Evolutionary conservation across 2,797 vertebrate genomes (phyloP).

Genomic region (Peromyscus nudipes): DNA sequence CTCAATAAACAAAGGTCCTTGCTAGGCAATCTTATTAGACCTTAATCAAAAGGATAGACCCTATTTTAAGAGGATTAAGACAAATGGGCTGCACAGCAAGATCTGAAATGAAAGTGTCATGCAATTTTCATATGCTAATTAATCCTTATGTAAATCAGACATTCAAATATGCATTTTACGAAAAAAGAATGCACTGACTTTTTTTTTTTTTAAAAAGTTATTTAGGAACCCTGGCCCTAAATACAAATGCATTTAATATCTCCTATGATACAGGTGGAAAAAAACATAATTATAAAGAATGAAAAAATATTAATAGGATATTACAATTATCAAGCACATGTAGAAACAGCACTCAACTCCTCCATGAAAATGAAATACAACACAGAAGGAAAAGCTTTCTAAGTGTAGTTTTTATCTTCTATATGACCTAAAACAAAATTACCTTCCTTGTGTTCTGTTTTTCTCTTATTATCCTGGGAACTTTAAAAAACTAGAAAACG

Average conservation of each 20-base stretch:
- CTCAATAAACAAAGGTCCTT: slow-evolving; percentile 47
- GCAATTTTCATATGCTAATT: slow-evolving; percentile 64
- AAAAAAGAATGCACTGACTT: background rate
- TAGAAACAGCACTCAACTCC: background rate
- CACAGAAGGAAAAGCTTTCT: background rate
- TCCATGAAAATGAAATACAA: background rate
- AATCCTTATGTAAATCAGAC: background rate
- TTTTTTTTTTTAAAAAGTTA: background rate
- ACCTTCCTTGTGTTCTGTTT: background rate
- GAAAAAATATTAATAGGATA: background rate
- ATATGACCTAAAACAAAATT: background rate
- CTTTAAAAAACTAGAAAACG: slow-evolving; percentile 45
- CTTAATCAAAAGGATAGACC: slow-evolving; percentile 53
- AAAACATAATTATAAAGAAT: background rate
- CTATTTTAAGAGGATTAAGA: slow-evolving; percentile 58
- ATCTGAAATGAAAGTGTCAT: background rate
- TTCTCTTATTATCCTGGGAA: slow-evolving; percentile 8
- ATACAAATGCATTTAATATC: slow-evolving; percentile 19
- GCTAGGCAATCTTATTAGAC: slow-evolving; percentile 51
- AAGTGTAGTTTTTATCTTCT: background rate
- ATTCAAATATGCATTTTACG: slow-evolving; percentile 46
- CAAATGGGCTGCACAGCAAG: background rate
- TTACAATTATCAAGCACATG: background rate
- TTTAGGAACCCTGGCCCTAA: slow-evolving; percentile 18
- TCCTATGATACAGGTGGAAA: slow-evolving; percentile 7